Evolutionary conservation across 2,888 invertebrate species (phyloP), one percentile per base, ranked within the genome.

Genomic region (Drosophila buzzatii): DNA sequence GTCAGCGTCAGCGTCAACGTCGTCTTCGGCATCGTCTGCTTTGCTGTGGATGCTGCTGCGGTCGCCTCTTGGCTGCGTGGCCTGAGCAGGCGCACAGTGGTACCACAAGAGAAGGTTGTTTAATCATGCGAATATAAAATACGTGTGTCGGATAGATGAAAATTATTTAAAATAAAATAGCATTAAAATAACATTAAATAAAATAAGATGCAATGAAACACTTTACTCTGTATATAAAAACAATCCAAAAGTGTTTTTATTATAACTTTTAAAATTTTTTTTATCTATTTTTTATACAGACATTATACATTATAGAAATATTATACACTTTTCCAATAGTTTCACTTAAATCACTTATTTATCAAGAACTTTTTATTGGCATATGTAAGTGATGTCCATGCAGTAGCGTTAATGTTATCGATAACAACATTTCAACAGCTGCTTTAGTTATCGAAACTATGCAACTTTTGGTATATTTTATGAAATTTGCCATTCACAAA

Each of bases 11-110:
- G 23, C 23, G 49, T 51, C 49, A 73, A 70, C 83, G 72, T 82
- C 82, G 60, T 33, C 81, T 62, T 63, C 81, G 53, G 10, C 81
- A 59, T 67, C 60, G 70, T 49, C 70, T 67, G 70, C 82, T 58
- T 68, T 64, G 82, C 49, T 10, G 51, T 62, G 68, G 57, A 65
- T 65, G 86, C 62, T 78, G 74, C 66, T 76, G 56, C 35, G 27
- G 39, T 3, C 39, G 37, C n/a, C 47, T 59, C 16, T 39, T 41
- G 27, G 69, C 18, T 42, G 31, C 61, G 56, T 33, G 37, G 65
- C 56, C 71, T 9, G 67, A 65, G 51, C 18, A 61, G 66, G 37
- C 66, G 79, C 70, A 81, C 82, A 84, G 87, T 82, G 82, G 66
- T 56, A 61, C 63, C 44, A 39, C 10, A 10, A 51, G 62, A 14